Percentiles rank a stretch among this genome's conserved stretches.
Evolutionary conservation across 2,888 invertebrate genomes (phyloP).

Genomic region (Lasiommata megera): DNA sequence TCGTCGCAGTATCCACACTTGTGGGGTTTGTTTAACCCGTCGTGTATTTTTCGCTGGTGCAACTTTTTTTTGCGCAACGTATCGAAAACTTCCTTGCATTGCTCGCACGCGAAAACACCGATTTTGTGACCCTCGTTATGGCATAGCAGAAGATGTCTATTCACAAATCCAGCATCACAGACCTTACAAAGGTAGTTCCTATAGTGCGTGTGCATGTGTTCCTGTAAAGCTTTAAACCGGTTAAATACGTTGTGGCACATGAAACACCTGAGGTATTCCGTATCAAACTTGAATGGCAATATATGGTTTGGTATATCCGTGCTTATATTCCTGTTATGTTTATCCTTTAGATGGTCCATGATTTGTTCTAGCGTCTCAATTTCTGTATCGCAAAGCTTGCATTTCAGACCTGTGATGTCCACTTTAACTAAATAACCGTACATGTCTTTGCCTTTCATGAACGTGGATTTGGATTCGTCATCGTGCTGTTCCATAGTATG

Average conservation of each 20-base stretch:
- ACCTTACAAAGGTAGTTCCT: constrained; percentile 49
- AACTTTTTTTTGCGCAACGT: constrained; percentile 39
- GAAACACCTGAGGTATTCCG: constrained; percentile 43
- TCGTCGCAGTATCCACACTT: constrained; percentile 51
- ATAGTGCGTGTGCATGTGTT: constrained; percentile 56
- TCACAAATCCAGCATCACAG: constrained; percentile 50
- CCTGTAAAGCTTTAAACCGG: constrained; percentile 45
- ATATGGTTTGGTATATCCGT: constrained; percentile 50
- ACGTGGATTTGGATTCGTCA: constrained; percentile 34
- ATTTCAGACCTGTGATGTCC: constrained; percentile 53
- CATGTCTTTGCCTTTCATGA: constrained; percentile 42
- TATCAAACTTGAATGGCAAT: constrained; percentile 54
- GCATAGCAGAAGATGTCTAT: constrained; percentile 33
- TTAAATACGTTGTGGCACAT: constrained; percentile 46
- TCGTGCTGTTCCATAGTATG: constrained; percentile 43
- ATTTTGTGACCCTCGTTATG: constrained; percentile 38
- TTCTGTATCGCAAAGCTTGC: constrained; percentile 44
- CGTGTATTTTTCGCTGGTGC: constrained; percentile 38
- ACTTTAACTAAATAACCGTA: constrained; percentile 47
- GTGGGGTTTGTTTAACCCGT: constrained; percentile 32
- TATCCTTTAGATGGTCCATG: constrained; percentile 43
- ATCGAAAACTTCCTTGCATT: constrained; percentile 40
- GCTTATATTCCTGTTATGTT: constrained; percentile 44
- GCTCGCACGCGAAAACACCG: constrained; percentile 39
- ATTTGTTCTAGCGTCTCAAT: constrained; percentile 44